Evolutionary conservation across 1,140 invertebrate species (phyloP).

Genomic region (Orchesella cincta): DNA sequence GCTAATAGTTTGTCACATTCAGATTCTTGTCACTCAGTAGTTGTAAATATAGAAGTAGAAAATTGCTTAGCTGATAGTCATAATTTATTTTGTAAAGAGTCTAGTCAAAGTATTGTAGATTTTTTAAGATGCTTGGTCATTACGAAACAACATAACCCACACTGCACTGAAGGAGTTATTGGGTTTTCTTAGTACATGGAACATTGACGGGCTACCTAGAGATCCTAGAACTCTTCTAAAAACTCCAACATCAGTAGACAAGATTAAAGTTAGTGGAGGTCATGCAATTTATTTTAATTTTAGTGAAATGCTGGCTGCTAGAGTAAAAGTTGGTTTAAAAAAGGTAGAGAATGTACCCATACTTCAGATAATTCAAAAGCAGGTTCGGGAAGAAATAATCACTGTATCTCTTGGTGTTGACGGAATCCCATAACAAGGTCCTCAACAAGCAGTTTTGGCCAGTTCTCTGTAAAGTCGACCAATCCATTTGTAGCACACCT

Average conservation of each 20-base stretch:
- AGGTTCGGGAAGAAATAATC: neutral
- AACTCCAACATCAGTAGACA: neutral
- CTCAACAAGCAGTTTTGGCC: slow-evolving; percentile 49
- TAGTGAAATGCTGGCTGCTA: neutral
- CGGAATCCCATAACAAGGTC: slow-evolving; percentile 47
- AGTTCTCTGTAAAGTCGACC: slow-evolving; percentile 35
- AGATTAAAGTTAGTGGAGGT: neutral
- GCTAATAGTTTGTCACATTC: neutral
- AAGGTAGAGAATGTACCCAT: neutral
- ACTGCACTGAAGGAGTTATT: neutral
- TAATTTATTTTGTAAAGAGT: neutral
- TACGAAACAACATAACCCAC: neutral
- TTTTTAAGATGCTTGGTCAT: slow-evolving; percentile 2
- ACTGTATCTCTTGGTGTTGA: slow-evolving; percentile 46
- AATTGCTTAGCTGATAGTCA: neutral
- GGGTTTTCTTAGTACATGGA: neutral
- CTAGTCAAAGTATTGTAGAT: neutral
- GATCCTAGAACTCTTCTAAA: slow-evolving; percentile 7
- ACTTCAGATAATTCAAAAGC: neutral
- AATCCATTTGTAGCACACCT: slow-evolving; percentile 34
- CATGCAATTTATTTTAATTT: neutral
- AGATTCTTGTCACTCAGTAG: too few relatives aligned
- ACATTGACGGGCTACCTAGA: neutral
- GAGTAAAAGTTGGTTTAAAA: neutral
- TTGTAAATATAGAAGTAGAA: neutral